phyloP scores from a whole-genome alignment of 2,888 invertebrate species.

The Drosophila histrio region DNA sequence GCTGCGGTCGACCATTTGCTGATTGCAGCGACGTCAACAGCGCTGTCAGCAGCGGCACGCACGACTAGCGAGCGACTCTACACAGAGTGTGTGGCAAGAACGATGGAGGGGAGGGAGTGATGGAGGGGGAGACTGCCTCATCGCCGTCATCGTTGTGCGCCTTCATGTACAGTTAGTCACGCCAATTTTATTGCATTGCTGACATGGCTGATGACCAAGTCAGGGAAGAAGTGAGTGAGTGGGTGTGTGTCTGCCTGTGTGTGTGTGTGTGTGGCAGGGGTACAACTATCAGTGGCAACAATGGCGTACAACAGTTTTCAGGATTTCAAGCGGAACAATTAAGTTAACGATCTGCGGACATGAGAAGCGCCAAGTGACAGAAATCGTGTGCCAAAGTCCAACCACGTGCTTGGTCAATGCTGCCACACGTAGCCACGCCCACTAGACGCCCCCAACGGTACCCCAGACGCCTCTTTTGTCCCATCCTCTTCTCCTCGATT shows the following conservation, averaged over 20 bases:
- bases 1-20: constrained; percentile 76
- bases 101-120: not conserved
- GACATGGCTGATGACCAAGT: constrained; percentile 41
- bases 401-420: constrained; percentile 43
- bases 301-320: constrained; percentile 68
- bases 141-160: constrained; percentile 12
- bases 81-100: constrained; percentile 7
- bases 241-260: not conserved
- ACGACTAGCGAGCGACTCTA: constrained; percentile 48
- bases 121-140: not conserved
- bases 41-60: constrained; percentile 61
- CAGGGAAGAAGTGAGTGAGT: not conserved
- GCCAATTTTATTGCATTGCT: constrained; percentile 75
- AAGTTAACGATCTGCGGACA: constrained; percentile 78
- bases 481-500: not conserved
- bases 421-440: constrained; percentile 8
- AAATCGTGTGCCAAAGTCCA: constrained; percentile 46
- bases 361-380: constrained; percentile 51
- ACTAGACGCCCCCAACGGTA: not conserved
- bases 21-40: constrained; percentile 60
- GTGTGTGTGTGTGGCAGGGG: not conserved
- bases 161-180: constrained; percentile 66
- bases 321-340: constrained; percentile 79
- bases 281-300: constrained; percentile 71
- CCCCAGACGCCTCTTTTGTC: not conserved